Conservation (phyloP, 2,888 invertebrate genomes). For the Amblyjoppa fuscipennis region DNA sequence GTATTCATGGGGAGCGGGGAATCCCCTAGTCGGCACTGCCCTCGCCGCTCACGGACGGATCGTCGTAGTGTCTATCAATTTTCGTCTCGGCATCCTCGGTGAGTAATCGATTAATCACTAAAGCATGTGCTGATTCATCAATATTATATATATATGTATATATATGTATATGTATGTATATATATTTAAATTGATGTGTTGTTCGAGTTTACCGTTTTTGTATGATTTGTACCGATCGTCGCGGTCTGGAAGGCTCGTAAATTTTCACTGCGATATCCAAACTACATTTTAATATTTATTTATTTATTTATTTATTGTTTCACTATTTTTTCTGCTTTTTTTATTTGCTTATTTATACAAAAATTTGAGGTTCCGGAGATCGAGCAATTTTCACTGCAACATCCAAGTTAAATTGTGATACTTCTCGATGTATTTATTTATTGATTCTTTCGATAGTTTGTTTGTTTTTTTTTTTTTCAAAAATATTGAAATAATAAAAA, state of each 20-base stretch:
- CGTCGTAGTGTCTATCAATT: constrained; percentile 96
- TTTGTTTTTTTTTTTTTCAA: no score
- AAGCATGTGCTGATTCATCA: neutral
- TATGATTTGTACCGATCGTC: no score
- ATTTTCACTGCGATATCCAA: no score
- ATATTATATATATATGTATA: neutral
- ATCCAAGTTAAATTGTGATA: no score
- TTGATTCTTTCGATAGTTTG: no score
- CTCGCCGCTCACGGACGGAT: constrained; percentile 96
- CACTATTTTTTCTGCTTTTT: neutral
- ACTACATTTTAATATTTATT: no score
- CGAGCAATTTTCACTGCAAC: no score
- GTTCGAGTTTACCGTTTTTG: no score
- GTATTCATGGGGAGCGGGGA: constrained; percentile 98
- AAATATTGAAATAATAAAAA: no score
- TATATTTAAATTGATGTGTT: neutral
- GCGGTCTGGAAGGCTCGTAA: no score
- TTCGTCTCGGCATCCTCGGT: constrained; percentile 95
- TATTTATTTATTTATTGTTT: neutral
- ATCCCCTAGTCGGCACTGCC: constrained; percentile 98
- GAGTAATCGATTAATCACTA: constrained; percentile 81
- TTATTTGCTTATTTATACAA: neutral
- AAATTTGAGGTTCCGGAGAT: no score
- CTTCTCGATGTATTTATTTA: no score
- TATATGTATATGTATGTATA: neutral